Evolutionary conservation across 2,888 invertebrate genomes (phyloP), one percentile per base, ranked within the genome.

Genomic region (Prostheceraeus crozeri): DNA sequence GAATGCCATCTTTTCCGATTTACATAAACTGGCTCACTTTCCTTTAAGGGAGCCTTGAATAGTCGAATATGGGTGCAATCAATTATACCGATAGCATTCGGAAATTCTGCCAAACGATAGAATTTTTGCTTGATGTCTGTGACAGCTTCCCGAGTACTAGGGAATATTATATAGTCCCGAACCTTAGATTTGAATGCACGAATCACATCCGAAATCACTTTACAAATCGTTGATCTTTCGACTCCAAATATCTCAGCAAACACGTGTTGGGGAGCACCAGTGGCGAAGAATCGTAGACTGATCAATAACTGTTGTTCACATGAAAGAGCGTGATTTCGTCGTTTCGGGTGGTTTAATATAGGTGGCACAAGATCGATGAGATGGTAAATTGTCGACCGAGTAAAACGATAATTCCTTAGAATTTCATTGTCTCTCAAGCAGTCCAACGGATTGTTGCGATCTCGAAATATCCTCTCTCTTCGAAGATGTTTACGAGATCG

Each of bases 1-100:
- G 40, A n/a, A 21, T 4, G 40, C 40, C 40, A 40, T 16, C 19
- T 40, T 40, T 40, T 40, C n/a, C 40, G 40, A n/a, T 40, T 40
- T 14, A 40, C n/a, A 40, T 8, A 40, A 21, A 40, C 40, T 40
- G 40, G 40, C 19, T 40, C 40, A 16, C 6, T n/a, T 4, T 40
- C 40, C 19, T 40, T 40, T n/a, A 40, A 40, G 14, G 40, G 40
- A 40, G 40, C 40, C 19, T 40, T 40, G 40, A 16, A 40, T 40
- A 40, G 19, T 16, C 40, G n/a, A 40, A 40, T 40, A 8, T 40
- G 40, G 16, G 40, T n/a, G 40, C 40, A 40, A n/a, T 40, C 40
- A 14, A 40, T 16, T 8, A n/a, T 16, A 4, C 8, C 40, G 8
- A 33, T 10, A 33, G n/a, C 33, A 33, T 33, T 33, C n/a, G 33